Percentiles rank a stretch among this genome's conserved stretches.
Conservation (phyloP, 2,888 invertebrate species). For the Notodonta ziczac region DNA sequence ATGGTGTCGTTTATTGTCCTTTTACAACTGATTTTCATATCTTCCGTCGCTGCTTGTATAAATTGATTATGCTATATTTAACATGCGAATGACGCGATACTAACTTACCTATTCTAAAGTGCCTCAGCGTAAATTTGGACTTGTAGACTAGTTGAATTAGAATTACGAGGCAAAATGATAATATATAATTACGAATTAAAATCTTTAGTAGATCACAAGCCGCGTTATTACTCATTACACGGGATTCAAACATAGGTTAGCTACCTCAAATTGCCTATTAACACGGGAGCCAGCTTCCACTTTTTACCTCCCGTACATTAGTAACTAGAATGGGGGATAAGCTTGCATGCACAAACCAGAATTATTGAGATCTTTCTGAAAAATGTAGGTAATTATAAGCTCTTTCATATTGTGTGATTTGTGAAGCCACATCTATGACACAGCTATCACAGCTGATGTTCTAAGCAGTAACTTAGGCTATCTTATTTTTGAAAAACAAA, state of each 20-base stretch:
- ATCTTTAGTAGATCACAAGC: conserved; percentile 29
- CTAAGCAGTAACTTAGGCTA: too few relatives aligned
- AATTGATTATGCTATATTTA: not conserved
- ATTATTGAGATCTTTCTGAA: too few relatives aligned
- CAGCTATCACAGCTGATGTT: too few relatives aligned
- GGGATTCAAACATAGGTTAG: conserved; percentile 42
- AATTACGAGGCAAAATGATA: conserved; percentile 45
- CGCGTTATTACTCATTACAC: conserved; percentile 51
- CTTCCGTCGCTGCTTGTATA: not conserved
- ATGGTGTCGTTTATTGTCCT: conserved; percentile 17
- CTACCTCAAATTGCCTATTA: conserved; percentile 30
- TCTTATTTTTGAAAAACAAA: too few relatives aligned
- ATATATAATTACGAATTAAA: conserved; percentile 47
- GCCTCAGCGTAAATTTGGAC: conserved; percentile 15
- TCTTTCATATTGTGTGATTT: too few relatives aligned
- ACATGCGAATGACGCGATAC: too few relatives aligned
- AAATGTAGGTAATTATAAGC: too few relatives aligned
- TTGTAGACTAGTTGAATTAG: conserved; percentile 30
- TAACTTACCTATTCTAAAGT: not conserved
- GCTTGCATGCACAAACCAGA: conserved; percentile 20
- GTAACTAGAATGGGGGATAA: not conserved
- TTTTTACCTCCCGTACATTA: not conserved
- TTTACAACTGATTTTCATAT: conserved; percentile 5
- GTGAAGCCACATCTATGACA: too few relatives aligned
- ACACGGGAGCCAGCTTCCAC: not conserved